A percentile compares a stretch with the other conserved stretches of the same genome.
Evolutionary conservation across 2,888 invertebrate species (phyloP).

Genomic region (Meiosimyza decipiens): DNA sequence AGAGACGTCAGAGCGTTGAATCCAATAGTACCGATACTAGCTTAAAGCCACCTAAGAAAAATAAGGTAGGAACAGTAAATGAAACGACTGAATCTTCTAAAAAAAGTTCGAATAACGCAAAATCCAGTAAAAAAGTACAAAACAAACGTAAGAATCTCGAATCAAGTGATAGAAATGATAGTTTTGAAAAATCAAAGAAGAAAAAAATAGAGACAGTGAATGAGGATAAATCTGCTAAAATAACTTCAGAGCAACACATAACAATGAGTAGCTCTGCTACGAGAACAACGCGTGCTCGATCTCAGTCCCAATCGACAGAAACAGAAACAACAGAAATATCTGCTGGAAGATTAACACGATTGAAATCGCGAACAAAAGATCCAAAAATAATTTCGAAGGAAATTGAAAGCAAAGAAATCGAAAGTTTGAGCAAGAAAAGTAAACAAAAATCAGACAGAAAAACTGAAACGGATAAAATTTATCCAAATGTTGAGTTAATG

Average conservation of each 20-base stretch:
- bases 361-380: conserved; percentile 34
- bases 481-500: too few relatives aligned
- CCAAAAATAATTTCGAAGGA: not conserved
- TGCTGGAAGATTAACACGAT: conserved; percentile 37
- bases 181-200: not conserved
- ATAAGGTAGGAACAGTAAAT: not conserved
- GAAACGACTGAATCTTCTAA: not conserved
- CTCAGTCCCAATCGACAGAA: not conserved
- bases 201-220: not conserved
- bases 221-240: not conserved
- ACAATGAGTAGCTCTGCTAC: not conserved
- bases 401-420: not conserved
- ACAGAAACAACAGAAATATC: conserved; percentile 5
- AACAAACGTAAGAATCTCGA: too few relatives aligned
- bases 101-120: too few relatives aligned
- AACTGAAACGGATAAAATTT: too few relatives aligned
- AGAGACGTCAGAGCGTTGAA: conserved; percentile 8
- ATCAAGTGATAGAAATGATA: too few relatives aligned
- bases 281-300: not conserved
- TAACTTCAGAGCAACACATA: not conserved
- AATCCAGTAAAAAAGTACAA: too few relatives aligned
- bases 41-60: not conserved
- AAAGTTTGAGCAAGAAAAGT: too few relatives aligned
- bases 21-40: not conserved
- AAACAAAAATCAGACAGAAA: too few relatives aligned